Base-by-base conservation (phyloP, 2,888 invertebrate species). In the Stramonita haemastoma region DNA sequence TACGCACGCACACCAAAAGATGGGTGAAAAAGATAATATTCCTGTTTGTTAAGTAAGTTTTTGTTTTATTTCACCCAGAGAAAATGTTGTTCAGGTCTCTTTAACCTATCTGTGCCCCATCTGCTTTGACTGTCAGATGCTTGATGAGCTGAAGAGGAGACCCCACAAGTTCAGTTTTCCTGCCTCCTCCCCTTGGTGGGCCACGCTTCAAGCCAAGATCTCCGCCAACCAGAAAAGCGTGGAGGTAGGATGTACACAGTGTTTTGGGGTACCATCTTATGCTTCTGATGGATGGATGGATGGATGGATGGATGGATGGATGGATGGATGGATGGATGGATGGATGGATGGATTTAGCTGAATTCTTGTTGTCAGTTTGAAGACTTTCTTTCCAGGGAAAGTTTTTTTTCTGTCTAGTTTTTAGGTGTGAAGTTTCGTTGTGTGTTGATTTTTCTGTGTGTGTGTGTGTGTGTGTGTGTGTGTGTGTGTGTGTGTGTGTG, bases 141-240 rank as follows among this genome's bases (percentile, higher is more conserved):
- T 92, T 91, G 93, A 93, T 83, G 93, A 94, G 77, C 70, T 94
- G 13, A 46, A 60, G 1, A 91, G 91, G 77, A 89, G 91, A 87
- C 92, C 93, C 15, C 91, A 91, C 0, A 97, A 97, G 91, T 98
- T 97, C 96, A 96, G 96, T 8, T 97, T 97, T 91, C 95, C 96
- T 84, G 93, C 94, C 15, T 96, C 97, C 26, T 97, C 96, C 90
- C 96, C 96, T 26, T 99, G 99, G 99, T 98, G 98, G 98, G 97
- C 96, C 90, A 96, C 97, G 13, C 96, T 99, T 83, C 96, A 96
- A 46, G 96, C 97, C 56, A 98, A 98, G 95, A 97, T 98, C 93
- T 97, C 97, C 90, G 97, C 97, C 85, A 99, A 99, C 95, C 97
- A 97, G 89, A 89, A 97, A 92, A 97, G 97, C 92, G 97, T 98